Percentiles rank a stretch among this genome's conserved stretches.
Evolutionary conservation across 2,888 invertebrate species (phyloP).

Genomic region (Brenthis hecate): DNA sequence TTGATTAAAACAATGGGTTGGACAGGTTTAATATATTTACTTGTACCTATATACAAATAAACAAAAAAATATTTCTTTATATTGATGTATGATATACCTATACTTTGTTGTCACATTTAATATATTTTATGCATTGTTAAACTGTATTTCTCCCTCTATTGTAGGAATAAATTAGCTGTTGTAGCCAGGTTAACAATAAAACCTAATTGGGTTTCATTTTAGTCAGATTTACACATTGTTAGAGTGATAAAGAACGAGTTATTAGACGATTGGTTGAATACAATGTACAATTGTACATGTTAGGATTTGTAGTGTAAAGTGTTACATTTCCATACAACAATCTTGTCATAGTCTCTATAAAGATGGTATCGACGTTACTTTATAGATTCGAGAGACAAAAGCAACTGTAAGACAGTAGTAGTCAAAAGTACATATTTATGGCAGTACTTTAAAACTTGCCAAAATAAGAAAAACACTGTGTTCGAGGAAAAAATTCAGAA

Average conservation of each 20-base stretch:
- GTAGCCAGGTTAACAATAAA: no score
- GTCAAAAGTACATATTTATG: background rate
- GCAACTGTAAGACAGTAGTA: background rate
- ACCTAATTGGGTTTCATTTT: no score
- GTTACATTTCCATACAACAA: conserved; percentile 26
- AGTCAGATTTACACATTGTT: conserved; percentile 11
- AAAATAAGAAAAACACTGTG: conserved; percentile 4
- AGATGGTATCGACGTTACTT: conserved; percentile 26
- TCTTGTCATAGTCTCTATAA: conserved; percentile 15
- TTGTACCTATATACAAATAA: no score
- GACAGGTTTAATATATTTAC: no score
- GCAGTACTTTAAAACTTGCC: background rate
- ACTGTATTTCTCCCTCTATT: background rate
- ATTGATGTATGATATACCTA: no score
- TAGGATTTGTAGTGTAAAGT: conserved; percentile 29
- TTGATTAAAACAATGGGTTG: no score
- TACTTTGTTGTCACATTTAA: no score
- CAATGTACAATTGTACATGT: conserved; percentile 28
- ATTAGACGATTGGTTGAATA: conserved; percentile 28
- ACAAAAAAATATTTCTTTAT: no score
- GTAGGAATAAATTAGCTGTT: conserved; percentile 4
- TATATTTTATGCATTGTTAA: no score
- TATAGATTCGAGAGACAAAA: conserved; percentile 15
- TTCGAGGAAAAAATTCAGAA: conserved; percentile 17
- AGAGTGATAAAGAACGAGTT: conserved; percentile 9